Evolutionary conservation across 2,888 invertebrate species (phyloP).

Genomic region (Drosophila lacicola): DNA sequence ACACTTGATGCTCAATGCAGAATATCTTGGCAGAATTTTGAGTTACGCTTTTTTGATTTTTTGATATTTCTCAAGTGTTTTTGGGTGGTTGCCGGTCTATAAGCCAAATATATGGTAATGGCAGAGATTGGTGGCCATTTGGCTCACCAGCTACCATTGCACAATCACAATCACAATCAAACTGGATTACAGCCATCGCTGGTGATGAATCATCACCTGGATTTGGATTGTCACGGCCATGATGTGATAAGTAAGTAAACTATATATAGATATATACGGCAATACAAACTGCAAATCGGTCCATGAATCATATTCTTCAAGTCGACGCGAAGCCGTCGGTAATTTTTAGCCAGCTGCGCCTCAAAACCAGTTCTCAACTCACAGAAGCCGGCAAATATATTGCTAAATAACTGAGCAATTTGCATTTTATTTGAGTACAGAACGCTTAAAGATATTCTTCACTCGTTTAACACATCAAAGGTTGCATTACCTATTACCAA

Average conservation of each 20-base stretch:
- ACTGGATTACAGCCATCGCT: conserved; percentile 88
- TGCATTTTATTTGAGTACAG: background rate
- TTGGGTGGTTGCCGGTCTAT: conserved; percentile 71
- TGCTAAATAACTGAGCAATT: conserved; percentile 1
- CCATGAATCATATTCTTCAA: conserved; percentile 10
- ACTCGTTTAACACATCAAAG: background rate
- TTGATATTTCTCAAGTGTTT: conserved; percentile 59
- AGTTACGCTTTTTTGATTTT: conserved; percentile 44
- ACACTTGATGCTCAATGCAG: conserved; percentile 62
- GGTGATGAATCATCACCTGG: conserved; percentile 87
- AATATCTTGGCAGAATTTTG: conserved; percentile 35
- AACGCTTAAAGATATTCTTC: background rate
- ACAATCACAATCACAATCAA: conserved; percentile 86
- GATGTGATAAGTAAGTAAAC: conserved; percentile 84
- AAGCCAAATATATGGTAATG: conserved; percentile 87
- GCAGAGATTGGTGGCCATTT: conserved; percentile 89
- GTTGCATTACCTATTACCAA: too few relatives aligned
- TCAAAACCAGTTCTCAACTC: conserved; percentile 34
- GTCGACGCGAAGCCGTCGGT: conserved; percentile 29
- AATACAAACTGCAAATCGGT: conserved; percentile 14
- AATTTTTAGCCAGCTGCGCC: conserved; percentile 5
- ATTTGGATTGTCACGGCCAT: conserved; percentile 85
- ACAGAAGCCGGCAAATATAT: conserved; percentile 10
- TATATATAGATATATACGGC: background rate
- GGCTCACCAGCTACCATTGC: conserved; percentile 88